These are phyloP conservation scores for Helicoverpa assulta DNA, from an alignment of 2,888 invertebrate species.

Conservation along the genomic window DNA sequence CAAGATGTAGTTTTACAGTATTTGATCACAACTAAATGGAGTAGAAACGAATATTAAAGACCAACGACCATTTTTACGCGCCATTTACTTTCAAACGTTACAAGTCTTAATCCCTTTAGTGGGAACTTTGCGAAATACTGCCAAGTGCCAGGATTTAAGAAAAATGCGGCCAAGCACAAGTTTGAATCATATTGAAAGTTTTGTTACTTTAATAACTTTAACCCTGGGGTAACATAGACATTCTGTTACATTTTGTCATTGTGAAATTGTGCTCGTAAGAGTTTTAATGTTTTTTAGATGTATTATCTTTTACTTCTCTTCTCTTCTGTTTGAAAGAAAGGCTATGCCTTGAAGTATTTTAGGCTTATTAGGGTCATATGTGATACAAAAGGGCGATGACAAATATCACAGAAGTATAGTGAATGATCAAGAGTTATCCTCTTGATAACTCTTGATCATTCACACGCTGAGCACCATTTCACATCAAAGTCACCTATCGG, in stretches of 20 bases:
- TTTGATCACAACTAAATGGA: conserved; percentile 48
- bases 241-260: conserved; percentile 44
- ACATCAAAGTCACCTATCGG: too few relatives aligned
- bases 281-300: background rate
- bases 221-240: conserved; percentile 48
- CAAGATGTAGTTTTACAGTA: conserved; percentile 37
- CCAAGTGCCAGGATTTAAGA: conserved; percentile 55
- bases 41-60: conserved; percentile 51
- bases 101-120: conserved; percentile 58
- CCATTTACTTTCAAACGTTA: conserved; percentile 50
- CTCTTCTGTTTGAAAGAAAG: too few relatives aligned
- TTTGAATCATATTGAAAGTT: conserved; percentile 58
- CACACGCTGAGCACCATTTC: too few relatives aligned
- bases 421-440: too few relatives aligned
- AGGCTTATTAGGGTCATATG: too few relatives aligned
- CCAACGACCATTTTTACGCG: conserved; percentile 48
- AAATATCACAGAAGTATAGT: too few relatives aligned
- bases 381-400: too few relatives aligned
- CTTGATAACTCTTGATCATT: too few relatives aligned
- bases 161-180: conserved; percentile 46
- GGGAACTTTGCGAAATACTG: conserved; percentile 53
- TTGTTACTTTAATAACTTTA: conserved; percentile 50
- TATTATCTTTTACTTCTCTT: too few relatives aligned
- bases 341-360: too few relatives aligned
- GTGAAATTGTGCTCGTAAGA: conserved; percentile 20